Conservation (phyloP, 2,888 invertebrate genomes). For the Ornithoptera alexandrae region DNA sequence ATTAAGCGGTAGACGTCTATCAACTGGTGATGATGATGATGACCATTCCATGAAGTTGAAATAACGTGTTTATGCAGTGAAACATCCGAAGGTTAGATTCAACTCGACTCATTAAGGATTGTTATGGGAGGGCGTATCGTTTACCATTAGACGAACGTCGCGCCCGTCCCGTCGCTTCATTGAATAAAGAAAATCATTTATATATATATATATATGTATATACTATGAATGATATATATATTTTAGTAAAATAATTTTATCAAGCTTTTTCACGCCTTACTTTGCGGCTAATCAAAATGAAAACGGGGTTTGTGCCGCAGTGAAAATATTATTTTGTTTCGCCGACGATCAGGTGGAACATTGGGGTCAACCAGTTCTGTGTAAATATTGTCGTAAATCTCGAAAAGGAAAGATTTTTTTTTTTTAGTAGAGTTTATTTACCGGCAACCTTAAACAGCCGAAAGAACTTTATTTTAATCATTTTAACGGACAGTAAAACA, state of each 20-base stretch:
- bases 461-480: not conserved
- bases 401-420: not conserved
- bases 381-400: constrained; percentile 3
- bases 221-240: too few species aligned
- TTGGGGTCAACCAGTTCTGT: constrained; percentile 12
- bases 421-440: not conserved
- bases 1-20: too few species aligned
- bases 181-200: too few species aligned
- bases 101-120: too few species aligned
- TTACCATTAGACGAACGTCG: too few species aligned
- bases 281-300: constrained; percentile 14
- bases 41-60: too few species aligned
- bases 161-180: too few species aligned
- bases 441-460: not conserved
- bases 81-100: too few species aligned
- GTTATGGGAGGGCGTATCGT: too few species aligned
- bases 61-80: too few species aligned
- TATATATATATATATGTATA: too few species aligned
- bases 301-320: constrained; percentile 4
- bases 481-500: not conserved
- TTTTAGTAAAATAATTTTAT: constrained; percentile 5
- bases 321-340: constrained; percentile 19
- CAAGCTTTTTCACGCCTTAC: constrained; percentile 7
- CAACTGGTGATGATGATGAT: too few species aligned
- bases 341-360: constrained; percentile 6